These are phyloP conservation scores for Conus ventricosus DNA, from an alignment of 1,140 invertebrate species.

Conservation along the genomic window DNA sequence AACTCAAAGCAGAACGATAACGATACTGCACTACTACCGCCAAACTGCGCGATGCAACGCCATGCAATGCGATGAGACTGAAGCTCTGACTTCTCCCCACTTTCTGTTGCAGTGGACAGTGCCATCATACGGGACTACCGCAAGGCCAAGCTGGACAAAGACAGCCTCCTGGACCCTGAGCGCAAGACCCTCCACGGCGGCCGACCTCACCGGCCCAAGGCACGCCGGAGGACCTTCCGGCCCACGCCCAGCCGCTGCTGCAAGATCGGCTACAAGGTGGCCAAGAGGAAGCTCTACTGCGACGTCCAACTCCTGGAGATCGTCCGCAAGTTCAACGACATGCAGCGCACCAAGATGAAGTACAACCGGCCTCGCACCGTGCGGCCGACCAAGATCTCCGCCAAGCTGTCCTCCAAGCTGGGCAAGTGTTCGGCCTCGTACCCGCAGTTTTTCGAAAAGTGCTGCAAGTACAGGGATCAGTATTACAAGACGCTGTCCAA, in stretches of 20 bases:
- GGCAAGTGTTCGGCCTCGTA: conserved; percentile 26
- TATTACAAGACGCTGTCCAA: conserved; percentile 31
- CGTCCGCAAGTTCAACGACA: conserved; percentile 20
- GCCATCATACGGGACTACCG: conserved; percentile 18
- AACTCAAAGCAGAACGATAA: too few relatives aligned
- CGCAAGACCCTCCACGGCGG: background rate
- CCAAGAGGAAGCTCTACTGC: conserved; percentile 26
- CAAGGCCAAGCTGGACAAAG: conserved; percentile 6
- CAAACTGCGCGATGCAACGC: background rate
- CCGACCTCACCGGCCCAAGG: background rate
- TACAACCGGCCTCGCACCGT: conserved; percentile 1
- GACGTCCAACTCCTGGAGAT: conserved; percentile 22
- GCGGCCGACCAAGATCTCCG: conserved; percentile 1
- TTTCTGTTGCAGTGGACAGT: conserved; percentile 27
- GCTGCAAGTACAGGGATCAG: conserved; percentile 32
- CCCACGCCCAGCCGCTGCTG: conserved; percentile 26
- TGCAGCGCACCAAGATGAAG: conserved; percentile 31
- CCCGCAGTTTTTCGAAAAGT: conserved; percentile 39
- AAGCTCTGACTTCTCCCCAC: background rate
- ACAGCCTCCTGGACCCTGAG: background rate
- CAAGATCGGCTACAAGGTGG: conserved; percentile 35
- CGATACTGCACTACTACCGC: too few relatives aligned
- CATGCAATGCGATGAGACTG: too few relatives aligned
- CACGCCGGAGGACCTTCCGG: background rate
- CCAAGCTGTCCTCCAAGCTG: conserved; percentile 34